Percentiles rank a stretch among this genome's conserved stretches.
phyloP scores from a whole-genome alignment of 2,888 invertebrate species.

The Eubasilissa splendida region DNA sequence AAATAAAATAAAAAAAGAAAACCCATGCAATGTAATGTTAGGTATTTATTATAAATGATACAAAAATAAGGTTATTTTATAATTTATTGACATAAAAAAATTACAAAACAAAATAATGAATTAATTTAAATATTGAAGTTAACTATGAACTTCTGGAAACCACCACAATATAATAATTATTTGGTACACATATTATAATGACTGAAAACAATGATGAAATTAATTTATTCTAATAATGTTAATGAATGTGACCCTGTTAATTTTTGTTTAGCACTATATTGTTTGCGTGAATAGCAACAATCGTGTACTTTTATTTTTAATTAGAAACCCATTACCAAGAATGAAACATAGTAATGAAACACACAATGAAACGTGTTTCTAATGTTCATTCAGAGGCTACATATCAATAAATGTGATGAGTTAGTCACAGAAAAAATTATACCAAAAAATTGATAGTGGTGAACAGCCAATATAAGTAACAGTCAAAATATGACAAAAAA shows the following conservation, averaged over 20 bases:
- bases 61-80: conserved; percentile 39
- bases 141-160: neutral
- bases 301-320: no score
- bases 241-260: no score
- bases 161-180: neutral
- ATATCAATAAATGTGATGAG: conserved; percentile 5
- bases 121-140: conserved; percentile 8
- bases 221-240: no score
- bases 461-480: conserved; percentile 25
- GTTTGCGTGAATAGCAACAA: no score
- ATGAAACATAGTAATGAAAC: no score
- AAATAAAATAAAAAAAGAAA: conserved; percentile 21
- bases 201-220: no score
- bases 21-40: conserved; percentile 37
- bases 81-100: conserved; percentile 42
- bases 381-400: conserved; percentile 11
- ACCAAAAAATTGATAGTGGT: conserved; percentile 21
- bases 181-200: no score
- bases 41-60: conserved; percentile 41
- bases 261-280: no score
- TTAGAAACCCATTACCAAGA: no score
- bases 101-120: conserved; percentile 33
- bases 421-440: conserved; percentile 29
- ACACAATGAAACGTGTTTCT: no score
- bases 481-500: conserved; percentile 13